These are phyloP conservation scores for Matsumyia berberina DNA, from an alignment of 2,888 invertebrate species.

Conservation along the genomic window DNA sequence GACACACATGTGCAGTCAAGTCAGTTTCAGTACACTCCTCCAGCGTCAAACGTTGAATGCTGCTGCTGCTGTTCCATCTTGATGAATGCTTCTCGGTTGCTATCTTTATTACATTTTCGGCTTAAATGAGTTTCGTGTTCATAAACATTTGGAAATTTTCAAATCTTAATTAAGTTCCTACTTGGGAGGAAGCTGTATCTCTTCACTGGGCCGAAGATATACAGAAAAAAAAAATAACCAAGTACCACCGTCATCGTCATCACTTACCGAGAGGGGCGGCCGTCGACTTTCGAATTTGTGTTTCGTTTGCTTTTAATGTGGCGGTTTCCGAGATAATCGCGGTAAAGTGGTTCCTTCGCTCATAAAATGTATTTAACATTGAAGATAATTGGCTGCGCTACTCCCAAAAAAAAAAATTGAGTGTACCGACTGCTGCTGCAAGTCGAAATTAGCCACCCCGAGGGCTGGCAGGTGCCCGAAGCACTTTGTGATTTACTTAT, in stretches of 20 bases:
- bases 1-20: constrained; percentile 40
- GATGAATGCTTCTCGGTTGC: constrained; percentile 73
- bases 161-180: constrained; percentile 76
- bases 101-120: constrained; percentile 76
- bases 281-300: constrained; percentile 70
- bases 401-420: constrained; percentile 23
- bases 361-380: constrained; percentile 74
- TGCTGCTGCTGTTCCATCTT: constrained; percentile 51
- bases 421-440: background rate
- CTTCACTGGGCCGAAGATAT: constrained; percentile 8
- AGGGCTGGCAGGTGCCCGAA: constrained; percentile 59
- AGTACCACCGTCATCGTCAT: constrained; percentile 18
- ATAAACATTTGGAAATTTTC: constrained; percentile 76
- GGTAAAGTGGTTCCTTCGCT: constrained; percentile 64
- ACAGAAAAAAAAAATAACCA: constrained; percentile 22
- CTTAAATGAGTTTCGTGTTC: constrained; percentile 76
- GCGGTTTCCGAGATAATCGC: constrained; percentile 74
- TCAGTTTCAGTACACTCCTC: background rate
- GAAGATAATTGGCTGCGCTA: constrained; percentile 67
- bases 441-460: constrained; percentile 36
- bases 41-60: constrained; percentile 2
- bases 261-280: constrained; percentile 29
- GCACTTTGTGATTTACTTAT: constrained; percentile 70
- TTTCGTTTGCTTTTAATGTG: constrained; percentile 69
- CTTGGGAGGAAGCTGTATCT: constrained; percentile 55